Conservation (phyloP, 2,113 vertebrate genomes). For the Laticauda colubrina region DNA sequence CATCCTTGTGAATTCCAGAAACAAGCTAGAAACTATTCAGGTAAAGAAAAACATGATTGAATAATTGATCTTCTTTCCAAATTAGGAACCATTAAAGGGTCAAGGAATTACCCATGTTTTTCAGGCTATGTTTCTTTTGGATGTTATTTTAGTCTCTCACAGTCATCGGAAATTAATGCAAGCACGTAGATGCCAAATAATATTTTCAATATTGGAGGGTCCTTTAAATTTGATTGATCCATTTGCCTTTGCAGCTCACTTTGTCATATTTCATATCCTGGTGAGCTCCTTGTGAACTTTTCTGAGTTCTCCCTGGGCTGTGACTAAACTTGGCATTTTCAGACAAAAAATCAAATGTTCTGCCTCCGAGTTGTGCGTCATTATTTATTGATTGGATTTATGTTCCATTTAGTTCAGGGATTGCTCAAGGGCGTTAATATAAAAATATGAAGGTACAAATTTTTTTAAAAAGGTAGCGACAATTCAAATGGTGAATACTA, state of each 20-base stretch:
- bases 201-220: background rate
- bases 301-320: background rate
- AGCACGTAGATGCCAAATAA: background rate
- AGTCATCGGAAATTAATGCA: background rate
- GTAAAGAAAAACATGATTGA: conserved; percentile 65
- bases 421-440: background rate
- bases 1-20: conserved; percentile 77
- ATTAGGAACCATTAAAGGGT: background rate
- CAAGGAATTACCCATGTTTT: background rate
- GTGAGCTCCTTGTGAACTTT: background rate
- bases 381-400: background rate
- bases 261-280: background rate
- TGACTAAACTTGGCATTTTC: background rate
- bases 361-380: background rate
- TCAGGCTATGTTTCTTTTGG: background rate
- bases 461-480: background rate
- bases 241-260: background rate
- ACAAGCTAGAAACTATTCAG: conserved; percentile 80
- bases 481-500: background rate
- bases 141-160: background rate
- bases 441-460: background rate
- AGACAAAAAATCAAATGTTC: background rate
- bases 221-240: background rate
- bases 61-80: background rate
- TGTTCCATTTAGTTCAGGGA: background rate